Evolutionary conservation across 2,113 vertebrate species (phyloP).

Genomic region (Corydoras maculifer): DNA sequence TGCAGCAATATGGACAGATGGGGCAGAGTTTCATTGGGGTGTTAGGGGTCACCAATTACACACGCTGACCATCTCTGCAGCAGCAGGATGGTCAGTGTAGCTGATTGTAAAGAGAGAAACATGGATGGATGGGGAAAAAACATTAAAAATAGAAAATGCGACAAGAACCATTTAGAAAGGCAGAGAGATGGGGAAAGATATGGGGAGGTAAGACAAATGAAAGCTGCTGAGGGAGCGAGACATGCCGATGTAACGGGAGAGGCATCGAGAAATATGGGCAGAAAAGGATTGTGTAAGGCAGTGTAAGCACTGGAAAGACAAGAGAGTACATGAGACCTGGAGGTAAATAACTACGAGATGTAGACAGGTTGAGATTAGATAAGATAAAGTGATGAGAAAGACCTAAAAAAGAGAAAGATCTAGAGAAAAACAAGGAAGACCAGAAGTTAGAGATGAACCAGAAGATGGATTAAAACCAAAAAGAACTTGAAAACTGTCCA

Average conservation of each 20-base stretch:
- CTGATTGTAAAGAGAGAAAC: too few relatives aligned
- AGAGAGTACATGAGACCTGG: not conserved
- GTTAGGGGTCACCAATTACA: conserved; percentile 1
- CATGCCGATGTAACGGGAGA: too few relatives aligned
- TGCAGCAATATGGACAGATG: not conserved
- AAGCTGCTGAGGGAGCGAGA: too few relatives aligned
- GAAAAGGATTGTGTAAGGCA: too few relatives aligned
- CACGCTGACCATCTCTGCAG: not conserved
- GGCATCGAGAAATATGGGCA: too few relatives aligned
- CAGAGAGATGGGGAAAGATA: too few relatives aligned
- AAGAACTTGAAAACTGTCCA: too few relatives aligned
- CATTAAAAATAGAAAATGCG: not conserved
- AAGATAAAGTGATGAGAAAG: not conserved
- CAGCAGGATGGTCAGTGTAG: not conserved
- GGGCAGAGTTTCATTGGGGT: not conserved
- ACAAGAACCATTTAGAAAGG: too few relatives aligned
- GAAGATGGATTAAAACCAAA: too few relatives aligned
- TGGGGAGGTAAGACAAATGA: too few relatives aligned
- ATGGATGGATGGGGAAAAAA: conserved; percentile 7
- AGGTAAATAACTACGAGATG: not conserved
- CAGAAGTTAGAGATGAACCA: too few relatives aligned
- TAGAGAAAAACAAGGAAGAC: not conserved
- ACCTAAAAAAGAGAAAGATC: not conserved
- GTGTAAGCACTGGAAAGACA: not conserved
- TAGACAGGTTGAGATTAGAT: not conserved